A percentile compares a stretch with the other conserved stretches of the same genome.
These are phyloP conservation scores for Rhabdophis nuchalis DNA, from an alignment of 2,797 vertebrate species.

Conservation along the genomic window DNA sequence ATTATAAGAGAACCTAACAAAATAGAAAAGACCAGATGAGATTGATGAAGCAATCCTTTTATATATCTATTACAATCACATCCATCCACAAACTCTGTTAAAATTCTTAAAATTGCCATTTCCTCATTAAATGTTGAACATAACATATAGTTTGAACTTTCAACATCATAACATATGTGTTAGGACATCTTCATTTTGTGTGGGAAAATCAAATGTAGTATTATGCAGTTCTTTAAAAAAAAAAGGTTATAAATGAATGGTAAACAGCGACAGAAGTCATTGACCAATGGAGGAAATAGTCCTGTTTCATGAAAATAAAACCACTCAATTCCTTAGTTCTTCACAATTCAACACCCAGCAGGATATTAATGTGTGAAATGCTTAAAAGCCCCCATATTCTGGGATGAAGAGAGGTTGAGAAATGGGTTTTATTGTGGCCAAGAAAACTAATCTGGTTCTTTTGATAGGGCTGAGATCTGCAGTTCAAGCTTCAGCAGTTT, in stretches of 20 bases:
- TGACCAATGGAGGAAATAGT: background rate
- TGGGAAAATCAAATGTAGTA: background rate
- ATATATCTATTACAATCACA: background rate
- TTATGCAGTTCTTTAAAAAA: background rate
- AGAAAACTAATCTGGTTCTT: conserved; percentile 9
- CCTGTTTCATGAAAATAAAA: background rate
- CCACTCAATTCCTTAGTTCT: background rate
- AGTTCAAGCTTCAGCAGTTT: conserved; percentile 23
- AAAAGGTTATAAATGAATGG: background rate
- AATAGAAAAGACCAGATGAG: background rate
- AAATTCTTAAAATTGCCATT: background rate
- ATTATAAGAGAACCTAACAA: background rate
- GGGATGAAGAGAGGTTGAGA: conserved; percentile 11
- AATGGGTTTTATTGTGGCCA: conserved; percentile 36
- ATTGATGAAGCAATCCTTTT: background rate
- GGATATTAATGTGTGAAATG: background rate
- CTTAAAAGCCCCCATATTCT: conserved; percentile 16
- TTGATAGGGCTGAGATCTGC: conserved; percentile 14
- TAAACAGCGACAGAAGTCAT: background rate
- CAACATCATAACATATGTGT: background rate
- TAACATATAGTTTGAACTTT: background rate
- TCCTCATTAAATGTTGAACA: background rate
- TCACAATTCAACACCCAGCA: background rate
- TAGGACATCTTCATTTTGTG: background rate
- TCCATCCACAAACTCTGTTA: background rate